Conservation (phyloP, 2,888 invertebrate species). For the Limnephilus lunatus region DNA sequence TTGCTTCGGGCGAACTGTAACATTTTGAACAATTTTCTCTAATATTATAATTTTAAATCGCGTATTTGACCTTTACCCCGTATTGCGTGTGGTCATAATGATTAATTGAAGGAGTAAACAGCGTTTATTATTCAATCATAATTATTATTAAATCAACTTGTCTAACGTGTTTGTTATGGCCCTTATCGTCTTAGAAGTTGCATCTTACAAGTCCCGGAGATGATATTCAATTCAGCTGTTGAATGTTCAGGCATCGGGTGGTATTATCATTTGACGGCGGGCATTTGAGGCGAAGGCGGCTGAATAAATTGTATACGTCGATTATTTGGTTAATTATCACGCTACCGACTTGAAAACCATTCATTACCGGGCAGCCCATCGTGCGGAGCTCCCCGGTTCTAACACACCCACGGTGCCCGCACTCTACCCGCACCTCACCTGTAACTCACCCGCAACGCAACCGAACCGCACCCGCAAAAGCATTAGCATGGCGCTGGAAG, state of each 20-base stretch:
- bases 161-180: background rate
- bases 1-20: background rate
- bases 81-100: background rate
- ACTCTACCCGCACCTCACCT: background rate
- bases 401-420: background rate
- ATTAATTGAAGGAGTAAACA: background rate
- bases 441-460: background rate
- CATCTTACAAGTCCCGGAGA: background rate
- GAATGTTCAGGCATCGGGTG: slow-evolving; percentile 7
- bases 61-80: background rate
- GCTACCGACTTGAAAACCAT: slow-evolving; percentile 66
- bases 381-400: slow-evolving; percentile 1
- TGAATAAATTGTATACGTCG: slow-evolving; percentile 61
- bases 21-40: too few species aligned
- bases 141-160: background rate
- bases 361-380: slow-evolving; percentile 62
- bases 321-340: slow-evolving; percentile 66
- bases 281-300: slow-evolving; percentile 31
- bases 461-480: background rate
- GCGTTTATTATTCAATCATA: background rate
- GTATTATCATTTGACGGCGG: slow-evolving; percentile 14
- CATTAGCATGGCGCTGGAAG: background rate
- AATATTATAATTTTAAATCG: background rate
- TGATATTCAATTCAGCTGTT: background rate
- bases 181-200: slow-evolving; percentile 5